Base-by-base conservation (phyloP, 2,888 invertebrate species). In the Ectropis crepuscularia region DNA sequence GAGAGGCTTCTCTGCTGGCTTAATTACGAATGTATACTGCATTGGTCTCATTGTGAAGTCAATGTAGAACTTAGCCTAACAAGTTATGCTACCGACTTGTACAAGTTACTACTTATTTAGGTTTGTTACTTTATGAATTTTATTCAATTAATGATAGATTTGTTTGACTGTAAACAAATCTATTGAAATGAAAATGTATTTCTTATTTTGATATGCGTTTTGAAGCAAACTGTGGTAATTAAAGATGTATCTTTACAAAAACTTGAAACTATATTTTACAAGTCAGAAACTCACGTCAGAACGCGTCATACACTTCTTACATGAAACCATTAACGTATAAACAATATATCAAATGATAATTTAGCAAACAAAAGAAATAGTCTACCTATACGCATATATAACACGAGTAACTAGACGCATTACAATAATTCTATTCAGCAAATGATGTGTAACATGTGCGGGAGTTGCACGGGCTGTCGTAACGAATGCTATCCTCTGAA, bases 401-500 rank as follows among this genome's bases (percentile, higher is more conserved):
- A 67, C 61, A 70, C 16, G 71, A 65, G 69, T 67, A 75, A 72
- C 75, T 67, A 70, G 65, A 63, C 65, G 68, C 57, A 76, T 77
- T 76, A 78, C 71, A 79, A 77, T 77, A 81, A 80, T 75, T 28
- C 68, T 74, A 82, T 80, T 79, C 82, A 74, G 73, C 70, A 77
- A 78, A 77, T 80, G 79, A 81, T 76, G 77, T 76, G 75, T 77
- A 77, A 71, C 74, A 77, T 79, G 77, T 79, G 78, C 75, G 77
- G 77, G 74, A 77, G 78, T 76, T 70, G 76, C 75, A 78, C 76
- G 77, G 77, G 79, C 71, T 74, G 78, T 78, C 80, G 81, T 86
- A 87, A 86, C 86, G 86, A 87, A 85, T 80, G 81, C 78, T 84
- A 85, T 84, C 80, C 78, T 69, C 75, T 81, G 88, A 83, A 88